Base-by-base conservation (phyloP, 2,888 invertebrate species). In the Phengaris alcon region DNA sequence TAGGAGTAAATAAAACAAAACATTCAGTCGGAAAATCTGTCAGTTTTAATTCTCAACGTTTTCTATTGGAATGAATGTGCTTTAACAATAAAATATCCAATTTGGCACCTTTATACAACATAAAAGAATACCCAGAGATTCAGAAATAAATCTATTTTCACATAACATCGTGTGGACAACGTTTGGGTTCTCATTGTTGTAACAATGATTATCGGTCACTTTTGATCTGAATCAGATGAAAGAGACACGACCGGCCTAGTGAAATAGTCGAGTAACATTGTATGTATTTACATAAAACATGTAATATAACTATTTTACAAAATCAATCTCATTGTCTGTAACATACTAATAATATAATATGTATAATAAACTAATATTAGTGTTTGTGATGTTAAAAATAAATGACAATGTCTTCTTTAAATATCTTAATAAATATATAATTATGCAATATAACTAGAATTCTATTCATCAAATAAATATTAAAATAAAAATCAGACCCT, bases 1-100 rank as follows among this genome's bases (percentile, higher is more conserved):
- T 74, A 54, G 13, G 15, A 64, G 13, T 52, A 78, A 79, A 79
- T 77, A 69, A 78, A 78, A 78, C 82, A 82, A 83, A 81, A 83
- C 84, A 85, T 86, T 92, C 91, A 92, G 93, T 92, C 92, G 88
- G 92, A 91, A 91, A 88, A 87, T 69, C 57, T 75, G 88, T 91
- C 83, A 87, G 83, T 85, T 83, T 80, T 82, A 86, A 83, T 88
- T 85, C 86, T 85, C 86, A 85, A 85, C 81, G 82, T 85, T 84
- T 82, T 85, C 85, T 87, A 87, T 87, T 90, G 93, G 93, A 93
- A 93, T 93, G 87, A 86, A 84, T 82, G 82, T 82, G 83, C 83
- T 81, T 82, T 81, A 81, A 81, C 80, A 82, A 84, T 72, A 72
- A 54, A 86, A 81, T 83, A 85, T 83, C 83, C 83, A 87, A 85